These are phyloP conservation scores for Cydia splendana DNA, from an alignment of 1,140 invertebrate genomes.

Conservation along the genomic window DNA sequence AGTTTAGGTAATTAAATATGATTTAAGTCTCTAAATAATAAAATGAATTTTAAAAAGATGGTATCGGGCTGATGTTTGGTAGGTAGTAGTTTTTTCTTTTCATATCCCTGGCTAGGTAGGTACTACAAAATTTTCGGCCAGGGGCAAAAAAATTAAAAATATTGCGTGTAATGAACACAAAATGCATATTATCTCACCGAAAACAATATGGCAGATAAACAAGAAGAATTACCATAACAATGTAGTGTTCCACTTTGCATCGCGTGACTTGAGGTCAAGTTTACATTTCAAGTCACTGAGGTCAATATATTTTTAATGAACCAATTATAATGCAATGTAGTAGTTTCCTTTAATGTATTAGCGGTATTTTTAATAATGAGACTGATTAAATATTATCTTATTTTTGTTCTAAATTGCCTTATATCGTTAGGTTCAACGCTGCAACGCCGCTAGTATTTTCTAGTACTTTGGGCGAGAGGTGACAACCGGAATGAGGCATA, in stretches of 20 bases:
- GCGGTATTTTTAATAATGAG: not conserved
- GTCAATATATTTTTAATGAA: constrained; percentile 11
- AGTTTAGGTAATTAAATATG: too few relatives aligned
- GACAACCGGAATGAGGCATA: too few relatives aligned
- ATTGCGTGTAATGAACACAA: not conserved
- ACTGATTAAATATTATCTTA: not conserved
- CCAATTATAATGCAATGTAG: constrained; percentile 11
- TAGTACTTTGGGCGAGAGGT: too few relatives aligned
- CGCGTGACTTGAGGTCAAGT: constrained; percentile 15
- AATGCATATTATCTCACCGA: not conserved
- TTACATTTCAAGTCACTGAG: not conserved
- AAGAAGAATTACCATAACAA: constrained; percentile 7
- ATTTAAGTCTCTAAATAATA: too few relatives aligned
- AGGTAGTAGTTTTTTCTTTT: too few relatives aligned
- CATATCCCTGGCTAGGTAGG: too few relatives aligned
- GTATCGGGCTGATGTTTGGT: too few relatives aligned
- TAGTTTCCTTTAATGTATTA: not conserved
- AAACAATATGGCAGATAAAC: constrained; percentile 7
- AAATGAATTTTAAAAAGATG: too few relatives aligned
- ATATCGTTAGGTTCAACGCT: too few relatives aligned
- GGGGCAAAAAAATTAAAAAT: not conserved
- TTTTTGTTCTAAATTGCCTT: too few relatives aligned
- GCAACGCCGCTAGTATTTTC: too few relatives aligned
- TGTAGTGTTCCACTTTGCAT: constrained; percentile 5
- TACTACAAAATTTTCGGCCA: too few relatives aligned